Evolutionary conservation across 1,140 invertebrate genomes (phyloP).

Genomic region (Drosophila rhopaloa): DNA sequence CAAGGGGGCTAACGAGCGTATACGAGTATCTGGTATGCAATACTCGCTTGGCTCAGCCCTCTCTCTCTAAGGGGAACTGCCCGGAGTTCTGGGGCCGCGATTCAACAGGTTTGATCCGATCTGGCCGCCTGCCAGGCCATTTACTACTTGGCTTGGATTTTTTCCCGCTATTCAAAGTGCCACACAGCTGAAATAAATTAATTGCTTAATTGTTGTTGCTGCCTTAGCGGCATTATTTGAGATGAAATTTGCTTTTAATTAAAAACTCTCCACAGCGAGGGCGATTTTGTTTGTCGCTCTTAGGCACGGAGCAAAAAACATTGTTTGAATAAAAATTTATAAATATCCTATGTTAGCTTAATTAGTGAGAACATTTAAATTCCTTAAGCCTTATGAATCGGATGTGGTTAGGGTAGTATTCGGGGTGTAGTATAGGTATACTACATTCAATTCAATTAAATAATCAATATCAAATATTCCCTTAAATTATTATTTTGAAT

Average conservation of each 20-base stretch:
- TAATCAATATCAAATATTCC: too few species aligned
- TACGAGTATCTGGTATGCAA: slow-evolving; percentile 17
- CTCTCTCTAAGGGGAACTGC: slow-evolving; percentile 45
- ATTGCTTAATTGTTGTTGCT: slow-evolving; percentile 77
- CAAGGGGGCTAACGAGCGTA: slow-evolving; percentile 12
- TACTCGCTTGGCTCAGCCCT: slow-evolving; percentile 35
- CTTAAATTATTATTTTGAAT: too few species aligned
- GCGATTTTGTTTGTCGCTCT: slow-evolving; percentile 13
- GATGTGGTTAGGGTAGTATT: too few species aligned
- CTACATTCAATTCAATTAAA: too few species aligned
- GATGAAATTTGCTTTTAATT: slow-evolving; percentile 79
- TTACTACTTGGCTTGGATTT: slow-evolving; percentile 57
- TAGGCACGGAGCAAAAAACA: slow-evolving; percentile 3
- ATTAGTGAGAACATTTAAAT: too few species aligned
- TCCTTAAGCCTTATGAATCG: too few species aligned
- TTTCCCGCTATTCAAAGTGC: slow-evolving; percentile 66
- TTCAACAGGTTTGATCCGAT: slow-evolving; percentile 70
- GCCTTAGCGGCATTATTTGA: slow-evolving; percentile 66
- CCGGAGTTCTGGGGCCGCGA: slow-evolving; percentile 47
- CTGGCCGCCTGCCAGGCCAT: slow-evolving; percentile 45
- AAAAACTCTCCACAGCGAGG: slow-evolving; percentile 61
- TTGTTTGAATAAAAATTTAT: too few species aligned
- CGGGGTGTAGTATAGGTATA: too few species aligned
- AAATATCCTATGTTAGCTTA: too few species aligned
- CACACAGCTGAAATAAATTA: slow-evolving; percentile 73